Conservation (phyloP, 2,113 vertebrate species). For the Seriola dumerili region DNA sequence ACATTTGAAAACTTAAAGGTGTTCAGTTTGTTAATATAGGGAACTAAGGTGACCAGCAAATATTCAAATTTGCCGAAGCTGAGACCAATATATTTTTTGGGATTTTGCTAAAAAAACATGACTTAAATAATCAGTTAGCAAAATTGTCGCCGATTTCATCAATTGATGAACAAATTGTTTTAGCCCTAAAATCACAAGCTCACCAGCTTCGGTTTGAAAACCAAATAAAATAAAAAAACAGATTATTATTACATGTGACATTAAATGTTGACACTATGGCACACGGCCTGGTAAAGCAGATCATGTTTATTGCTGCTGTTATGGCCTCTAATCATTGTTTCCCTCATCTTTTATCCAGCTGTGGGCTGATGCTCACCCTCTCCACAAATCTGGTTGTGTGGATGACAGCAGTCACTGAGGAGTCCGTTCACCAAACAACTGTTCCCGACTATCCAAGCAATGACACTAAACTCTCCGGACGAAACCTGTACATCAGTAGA, state of each 20-base stretch:
- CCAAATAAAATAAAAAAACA: neutral
- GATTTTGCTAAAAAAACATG: neutral
- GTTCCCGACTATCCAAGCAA: constrained; percentile 36
- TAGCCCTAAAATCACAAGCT: neutral
- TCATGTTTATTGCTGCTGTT: neutral
- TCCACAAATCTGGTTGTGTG: constrained; percentile 93
- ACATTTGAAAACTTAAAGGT: neutral
- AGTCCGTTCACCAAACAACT: constrained; percentile 91
- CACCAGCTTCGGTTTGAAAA: neutral
- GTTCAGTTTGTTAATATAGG: neutral
- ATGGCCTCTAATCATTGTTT: neutral
- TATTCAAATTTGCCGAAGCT: neutral
- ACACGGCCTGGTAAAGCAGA: neutral
- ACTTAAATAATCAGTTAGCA: too few relatives aligned
- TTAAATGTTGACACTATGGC: neutral
- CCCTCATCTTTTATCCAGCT: constrained; percentile 77
- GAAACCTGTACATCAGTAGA: constrained; percentile 46
- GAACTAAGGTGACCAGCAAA: neutral
- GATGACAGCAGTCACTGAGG: constrained; percentile 94
- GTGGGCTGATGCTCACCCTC: constrained; percentile 93
- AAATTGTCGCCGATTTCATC: too few relatives aligned
- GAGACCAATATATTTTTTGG: neutral
- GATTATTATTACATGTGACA: neutral
- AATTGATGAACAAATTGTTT: neutral
- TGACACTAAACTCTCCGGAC: neutral